These are phyloP conservation scores for Phodopus roborovskii DNA, from an alignment of 2,113 vertebrate species.

Conservation along the genomic window DNA sequence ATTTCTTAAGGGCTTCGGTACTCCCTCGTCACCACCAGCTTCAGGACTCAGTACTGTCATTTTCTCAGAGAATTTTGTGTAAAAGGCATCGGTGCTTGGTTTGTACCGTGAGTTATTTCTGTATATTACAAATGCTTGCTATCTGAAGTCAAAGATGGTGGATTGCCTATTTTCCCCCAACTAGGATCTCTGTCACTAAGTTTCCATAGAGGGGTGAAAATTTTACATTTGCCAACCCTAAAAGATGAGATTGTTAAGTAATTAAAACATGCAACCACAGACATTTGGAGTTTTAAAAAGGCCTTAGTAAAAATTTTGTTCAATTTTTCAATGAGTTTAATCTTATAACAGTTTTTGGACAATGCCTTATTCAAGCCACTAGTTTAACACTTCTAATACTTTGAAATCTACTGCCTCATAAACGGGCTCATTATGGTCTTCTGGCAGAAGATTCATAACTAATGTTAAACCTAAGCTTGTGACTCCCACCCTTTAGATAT, in stretches of 20 bases:
- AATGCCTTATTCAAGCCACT: constrained; percentile 1
- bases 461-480: constrained; percentile 68
- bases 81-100: not conserved
- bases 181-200: not conserved
- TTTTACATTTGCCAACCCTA: not conserved
- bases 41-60: not conserved
- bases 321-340: not conserved
- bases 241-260: not conserved
- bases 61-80: not conserved
- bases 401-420: not conserved
- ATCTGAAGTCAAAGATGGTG: not conserved
- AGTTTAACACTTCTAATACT: constrained; percentile 44
- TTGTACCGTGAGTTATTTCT: not conserved
- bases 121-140: constrained; percentile 27
- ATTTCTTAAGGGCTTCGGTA: not conserved
- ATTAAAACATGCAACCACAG: constrained; percentile 34
- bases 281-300: constrained; percentile 30
- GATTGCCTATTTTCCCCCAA: not conserved
- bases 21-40: not conserved
- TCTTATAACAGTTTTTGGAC: not conserved
- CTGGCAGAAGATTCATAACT: constrained; percentile 61
- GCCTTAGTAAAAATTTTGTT: constrained; percentile 13
- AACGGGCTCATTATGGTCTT: constrained; percentile 28
- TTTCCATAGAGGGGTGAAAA: not conserved
- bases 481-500: constrained; percentile 59